These are phyloP conservation scores for Drepanosiphum platanoidis DNA, from an alignment of 2,888 invertebrate species.

Conservation along the genomic window DNA sequence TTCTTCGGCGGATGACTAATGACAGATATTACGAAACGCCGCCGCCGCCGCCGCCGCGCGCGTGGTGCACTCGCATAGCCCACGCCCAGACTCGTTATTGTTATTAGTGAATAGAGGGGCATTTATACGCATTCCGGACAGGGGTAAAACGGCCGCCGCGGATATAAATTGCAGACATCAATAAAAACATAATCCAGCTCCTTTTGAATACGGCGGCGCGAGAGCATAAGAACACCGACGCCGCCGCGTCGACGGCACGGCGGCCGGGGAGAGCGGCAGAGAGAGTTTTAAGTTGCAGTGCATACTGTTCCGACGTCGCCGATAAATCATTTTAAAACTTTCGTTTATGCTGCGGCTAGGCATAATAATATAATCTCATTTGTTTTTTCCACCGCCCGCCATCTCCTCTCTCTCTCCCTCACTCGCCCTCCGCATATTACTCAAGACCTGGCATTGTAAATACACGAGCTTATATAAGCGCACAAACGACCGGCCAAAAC, in stretches of 20 bases:
- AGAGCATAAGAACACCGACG: conserved; percentile 9
- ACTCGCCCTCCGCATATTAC: neutral
- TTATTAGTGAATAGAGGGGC: conserved; percentile 9
- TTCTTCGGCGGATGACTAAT: conserved; percentile 24
- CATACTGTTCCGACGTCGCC: neutral
- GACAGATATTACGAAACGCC: neutral
- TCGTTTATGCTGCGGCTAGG: neutral
- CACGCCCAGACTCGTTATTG: neutral
- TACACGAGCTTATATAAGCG: neutral
- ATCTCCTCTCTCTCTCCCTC: neutral
- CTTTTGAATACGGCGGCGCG: conserved; percentile 19
- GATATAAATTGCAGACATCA: conserved; percentile 42
- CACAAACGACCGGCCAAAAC: neutral
- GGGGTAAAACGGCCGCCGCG: neutral
- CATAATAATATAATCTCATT: neutral
- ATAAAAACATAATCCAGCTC: conserved; percentile 41
- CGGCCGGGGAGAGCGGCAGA: neutral
- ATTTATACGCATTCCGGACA: conserved; percentile 6
- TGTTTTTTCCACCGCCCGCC: neutral
- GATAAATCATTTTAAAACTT: conserved; percentile 42
- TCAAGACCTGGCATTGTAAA: neutral
- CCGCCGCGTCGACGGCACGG: too few relatives aligned
- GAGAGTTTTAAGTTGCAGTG: conserved; percentile 20
- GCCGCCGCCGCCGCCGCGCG: neutral
- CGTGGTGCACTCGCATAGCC: too few relatives aligned